Percentiles rank a stretch among this genome's conserved stretches.
These are phyloP conservation scores for Andricus grossulariae DNA, from an alignment of 1,140 invertebrate genomes.

Conservation along the genomic window DNA sequence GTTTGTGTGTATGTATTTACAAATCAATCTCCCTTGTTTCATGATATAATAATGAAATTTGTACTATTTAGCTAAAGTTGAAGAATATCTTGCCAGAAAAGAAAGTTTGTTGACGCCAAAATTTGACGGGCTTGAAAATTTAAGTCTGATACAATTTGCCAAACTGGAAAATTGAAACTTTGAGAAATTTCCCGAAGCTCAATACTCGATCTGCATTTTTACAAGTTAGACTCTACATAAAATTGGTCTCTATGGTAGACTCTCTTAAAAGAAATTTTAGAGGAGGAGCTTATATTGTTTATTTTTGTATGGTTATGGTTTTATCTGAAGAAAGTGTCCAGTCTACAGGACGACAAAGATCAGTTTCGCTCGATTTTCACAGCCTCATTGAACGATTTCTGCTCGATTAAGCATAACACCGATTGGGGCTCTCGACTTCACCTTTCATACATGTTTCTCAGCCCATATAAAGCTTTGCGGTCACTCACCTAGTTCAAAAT, in stretches of 20 bases:
- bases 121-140: too few relatives aligned
- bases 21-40: too few relatives aligned
- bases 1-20: too few relatives aligned
- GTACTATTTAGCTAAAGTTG: too few relatives aligned
- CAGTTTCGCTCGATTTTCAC: conserved; percentile 28
- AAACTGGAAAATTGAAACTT: too few relatives aligned
- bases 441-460: conserved; percentile 23
- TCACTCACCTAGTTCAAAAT: conserved; percentile 22
- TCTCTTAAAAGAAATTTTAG: not conserved
- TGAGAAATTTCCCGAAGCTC: too few relatives aligned
- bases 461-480: not conserved
- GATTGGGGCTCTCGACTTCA: conserved; percentile 48
- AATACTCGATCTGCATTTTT: too few relatives aligned
- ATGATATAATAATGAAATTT: too few relatives aligned
- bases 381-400: conserved; percentile 40
- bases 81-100: too few relatives aligned
- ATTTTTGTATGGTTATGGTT: not conserved
- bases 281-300: not conserved
- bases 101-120: too few relatives aligned
- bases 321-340: conserved; percentile 1
- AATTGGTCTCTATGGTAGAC: not conserved
- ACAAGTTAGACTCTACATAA: not conserved
- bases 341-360: conserved; percentile 9
- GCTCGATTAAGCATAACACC: conserved; percentile 54
- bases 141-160: too few relatives aligned